Evolutionary conservation across 2,797 vertebrate species (phyloP).

Genomic region (Gallinago stenura): DNA sequence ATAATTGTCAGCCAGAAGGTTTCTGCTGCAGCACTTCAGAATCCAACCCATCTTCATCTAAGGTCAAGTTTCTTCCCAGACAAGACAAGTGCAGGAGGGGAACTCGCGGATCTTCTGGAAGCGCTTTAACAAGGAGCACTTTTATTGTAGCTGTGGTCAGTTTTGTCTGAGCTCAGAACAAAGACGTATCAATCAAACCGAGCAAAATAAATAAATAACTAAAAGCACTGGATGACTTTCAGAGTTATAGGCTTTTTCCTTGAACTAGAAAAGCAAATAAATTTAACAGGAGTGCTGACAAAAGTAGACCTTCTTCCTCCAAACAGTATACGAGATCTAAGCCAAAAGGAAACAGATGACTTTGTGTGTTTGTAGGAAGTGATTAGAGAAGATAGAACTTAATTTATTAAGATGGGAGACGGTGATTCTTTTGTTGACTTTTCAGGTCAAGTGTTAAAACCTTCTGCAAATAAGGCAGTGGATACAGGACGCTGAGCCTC

Average conservation of each 20-base stretch:
- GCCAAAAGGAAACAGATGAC: conserved; percentile 77
- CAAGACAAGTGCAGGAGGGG: background rate
- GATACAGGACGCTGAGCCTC: conserved; percentile 5
- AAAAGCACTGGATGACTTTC: conserved; percentile 57
- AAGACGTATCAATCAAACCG: conserved; percentile 54
- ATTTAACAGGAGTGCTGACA: conserved; percentile 69
- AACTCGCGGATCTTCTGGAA: background rate
- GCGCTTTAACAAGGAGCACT: conserved; percentile 30
- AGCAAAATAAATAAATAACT: conserved; percentile 66
- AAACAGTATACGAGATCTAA: conserved; percentile 70
- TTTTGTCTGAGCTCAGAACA: conserved; percentile 34
- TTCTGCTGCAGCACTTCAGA: background rate
- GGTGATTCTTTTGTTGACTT: conserved; percentile 72
- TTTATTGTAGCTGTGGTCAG: conserved; percentile 35
- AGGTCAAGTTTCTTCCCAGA: conserved; percentile 1
- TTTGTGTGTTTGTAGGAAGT: conserved; percentile 74
- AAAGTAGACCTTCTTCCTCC: conserved; percentile 69
- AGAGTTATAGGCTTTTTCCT: conserved; percentile 64
- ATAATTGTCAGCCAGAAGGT: background rate
- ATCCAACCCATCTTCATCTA: background rate
- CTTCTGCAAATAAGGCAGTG: conserved; percentile 69
- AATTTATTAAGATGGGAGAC: conserved; percentile 75
- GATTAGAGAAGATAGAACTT: conserved; percentile 75
- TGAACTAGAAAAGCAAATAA: conserved; percentile 75
- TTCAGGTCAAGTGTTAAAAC: conserved; percentile 77